Base-by-base conservation (phyloP, 2,113 vertebrate genomes). In the Phylloscopus trochilus region DNA sequence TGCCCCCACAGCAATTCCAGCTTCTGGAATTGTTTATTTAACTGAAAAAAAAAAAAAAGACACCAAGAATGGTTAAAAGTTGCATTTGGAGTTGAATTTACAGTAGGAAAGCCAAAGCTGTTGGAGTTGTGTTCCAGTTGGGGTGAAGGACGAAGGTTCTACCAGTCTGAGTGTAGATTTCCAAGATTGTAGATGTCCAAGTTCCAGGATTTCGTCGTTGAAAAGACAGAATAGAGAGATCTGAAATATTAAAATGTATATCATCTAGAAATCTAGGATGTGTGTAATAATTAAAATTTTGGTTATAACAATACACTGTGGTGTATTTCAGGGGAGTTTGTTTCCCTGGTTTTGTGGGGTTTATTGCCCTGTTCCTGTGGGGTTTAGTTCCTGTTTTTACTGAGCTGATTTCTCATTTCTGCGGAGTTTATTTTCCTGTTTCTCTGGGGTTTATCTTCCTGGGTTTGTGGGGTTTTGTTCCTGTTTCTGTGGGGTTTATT, bases 151-250 rank as follows among this genome's bases (percentile, higher is more conserved):
- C 12, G 2, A 15, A 22, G 1, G 2, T 37, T 60, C 41, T 33
- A 11, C 31, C 49, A 15, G 10, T 18, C 7, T 1, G 14, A 1
- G 35, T n/a, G n/a, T n/a, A n/a, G n/a, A n/a, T n/a, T n/a, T n/a
- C n/a, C n/a, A n/a, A n/a, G n/a, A n/a, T n/a, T n/a, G n/a, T n/a
- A n/a, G n/a, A n/a, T n/a, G n/a, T n/a, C n/a, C n/a, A n/a, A n/a
- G 20, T 55, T 73, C 46, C 35, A 21, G 67, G 21, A 16, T 47
- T 64, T 56, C 13, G 22, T 23, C 0, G 31, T 9, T 37, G 20
- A 39, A 67, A 51, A 33, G 15, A 7, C 2, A 9, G 2, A 11
- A 24, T 7, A 10, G 33, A 35, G 21, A 9, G 11, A 24, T 4
- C 3, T 7, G 24, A 79, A 44, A 35, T 23, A 35, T 8, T 33